Evolutionary conservation across 2,888 invertebrate genomes (phyloP).

Genomic region (Eugnorisma glareosa): DNA sequence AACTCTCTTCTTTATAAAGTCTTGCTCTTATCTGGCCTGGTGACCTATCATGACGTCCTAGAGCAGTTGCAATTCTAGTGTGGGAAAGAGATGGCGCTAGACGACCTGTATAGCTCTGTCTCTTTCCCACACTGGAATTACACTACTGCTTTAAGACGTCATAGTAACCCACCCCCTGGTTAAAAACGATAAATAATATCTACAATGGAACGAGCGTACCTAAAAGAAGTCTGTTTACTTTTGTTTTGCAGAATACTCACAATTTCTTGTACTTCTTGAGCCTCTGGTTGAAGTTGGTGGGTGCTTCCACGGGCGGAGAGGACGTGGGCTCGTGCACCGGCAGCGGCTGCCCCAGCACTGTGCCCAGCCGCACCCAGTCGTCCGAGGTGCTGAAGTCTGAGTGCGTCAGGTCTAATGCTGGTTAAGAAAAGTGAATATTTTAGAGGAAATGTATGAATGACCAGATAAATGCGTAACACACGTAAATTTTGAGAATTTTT

Average conservation of each 20-base stretch:
- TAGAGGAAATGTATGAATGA: background rate
- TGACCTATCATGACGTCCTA: no score
- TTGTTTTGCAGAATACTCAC: constrained; percentile 77
- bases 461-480: background rate
- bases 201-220: background rate
- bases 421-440: constrained; percentile 5
- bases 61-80: no score
- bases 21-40: background rate
- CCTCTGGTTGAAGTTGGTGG: constrained; percentile 81
- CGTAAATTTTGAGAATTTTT: background rate
- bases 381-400: constrained; percentile 86
- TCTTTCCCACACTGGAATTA: no score
- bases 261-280: constrained; percentile 87
- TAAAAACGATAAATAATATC: background rate
- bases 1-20: background rate
- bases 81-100: no score
- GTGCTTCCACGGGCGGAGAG: constrained; percentile 73
- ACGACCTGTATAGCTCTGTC: no score
- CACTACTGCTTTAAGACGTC: no score
- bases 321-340: constrained; percentile 75
- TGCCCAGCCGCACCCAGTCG: constrained; percentile 85
- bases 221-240: background rate
- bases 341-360: constrained; percentile 82
- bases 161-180: no score
- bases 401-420: constrained; percentile 85